Conservation (phyloP, 2,113 vertebrate genomes). For the Polypterus senegalus region DNA sequence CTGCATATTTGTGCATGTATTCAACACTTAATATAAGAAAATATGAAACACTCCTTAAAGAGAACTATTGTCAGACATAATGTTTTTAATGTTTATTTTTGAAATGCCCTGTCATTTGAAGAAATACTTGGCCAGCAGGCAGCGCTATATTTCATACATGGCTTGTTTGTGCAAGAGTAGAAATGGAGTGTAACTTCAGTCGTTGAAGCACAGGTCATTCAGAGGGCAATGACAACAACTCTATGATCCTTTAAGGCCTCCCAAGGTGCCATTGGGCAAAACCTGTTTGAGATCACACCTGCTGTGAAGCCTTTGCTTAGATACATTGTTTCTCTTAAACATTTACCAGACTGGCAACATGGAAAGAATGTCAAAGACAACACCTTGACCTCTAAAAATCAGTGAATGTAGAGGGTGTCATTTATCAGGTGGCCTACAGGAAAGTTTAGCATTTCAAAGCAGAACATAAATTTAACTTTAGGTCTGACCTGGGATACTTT, state of each 20-base stretch:
- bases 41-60: too few species aligned
- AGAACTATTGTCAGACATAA: too few species aligned
- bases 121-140: neutral
- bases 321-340: conserved; percentile 59
- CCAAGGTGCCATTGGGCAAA: conserved; percentile 70
- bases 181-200: conserved; percentile 74
- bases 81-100: neutral
- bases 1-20: too few species aligned
- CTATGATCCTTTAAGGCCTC: conserved; percentile 69
- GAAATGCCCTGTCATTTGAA: neutral
- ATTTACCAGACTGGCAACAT: conserved; percentile 54
- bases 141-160: conserved; percentile 42
- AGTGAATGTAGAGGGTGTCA: conserved; percentile 19
- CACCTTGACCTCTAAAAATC: conserved; percentile 27
- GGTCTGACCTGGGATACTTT: neutral
- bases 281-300: conserved; percentile 88
- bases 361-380: conserved; percentile 61
- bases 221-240: conserved; percentile 71
- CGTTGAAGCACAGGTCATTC: conserved; percentile 75
- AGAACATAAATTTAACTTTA: neutral
- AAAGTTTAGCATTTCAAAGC: neutral
- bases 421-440: neutral
- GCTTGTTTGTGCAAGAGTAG: conserved; percentile 74
- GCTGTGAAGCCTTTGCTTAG: conserved; percentile 82
- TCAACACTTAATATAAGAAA: too few species aligned